Conservation (phyloP, 2,888 invertebrate genomes). For the Kuschelorhynchus macadamiae region DNA sequence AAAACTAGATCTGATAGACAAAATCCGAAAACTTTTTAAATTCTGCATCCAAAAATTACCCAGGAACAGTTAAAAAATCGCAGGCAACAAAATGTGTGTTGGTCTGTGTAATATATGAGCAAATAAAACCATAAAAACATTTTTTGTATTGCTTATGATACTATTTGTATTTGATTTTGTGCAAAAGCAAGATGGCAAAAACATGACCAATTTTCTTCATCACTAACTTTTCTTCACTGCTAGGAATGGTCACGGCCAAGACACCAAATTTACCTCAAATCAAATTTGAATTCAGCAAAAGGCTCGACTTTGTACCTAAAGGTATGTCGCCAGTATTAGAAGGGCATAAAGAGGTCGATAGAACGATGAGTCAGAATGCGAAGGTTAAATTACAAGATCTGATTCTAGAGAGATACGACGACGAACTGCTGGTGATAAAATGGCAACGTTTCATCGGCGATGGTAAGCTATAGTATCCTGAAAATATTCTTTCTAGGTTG, state of each 20-base stretch:
- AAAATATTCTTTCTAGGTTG: constrained; percentile 4
- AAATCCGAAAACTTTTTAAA: no score
- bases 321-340: constrained; percentile 74
- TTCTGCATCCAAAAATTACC: no score
- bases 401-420: constrained; percentile 62
- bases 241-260: constrained; percentile 29
- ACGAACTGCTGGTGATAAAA: constrained; percentile 63
- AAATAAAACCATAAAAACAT: no score
- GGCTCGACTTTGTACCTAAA: constrained; percentile 73
- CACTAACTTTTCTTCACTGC: no score
- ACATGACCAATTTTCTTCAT: no score
- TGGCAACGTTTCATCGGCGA: constrained; percentile 63
- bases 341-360: constrained; percentile 60
- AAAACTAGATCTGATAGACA: no score
- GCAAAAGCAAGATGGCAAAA: no score
- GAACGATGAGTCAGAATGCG: constrained; percentile 60
- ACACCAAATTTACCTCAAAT: constrained; percentile 23
- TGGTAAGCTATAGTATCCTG: constrained; percentile 51
- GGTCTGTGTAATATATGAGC: no score
- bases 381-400: constrained; percentile 62
- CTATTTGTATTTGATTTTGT: no score
- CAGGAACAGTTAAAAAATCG: no score
- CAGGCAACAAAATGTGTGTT: no score
- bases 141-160: no score
- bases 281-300: constrained; percentile 67